These are phyloP conservation scores for Neodon shergylaensis DNA, from an alignment of 2,113 vertebrate genomes.

Conservation along the genomic window DNA sequence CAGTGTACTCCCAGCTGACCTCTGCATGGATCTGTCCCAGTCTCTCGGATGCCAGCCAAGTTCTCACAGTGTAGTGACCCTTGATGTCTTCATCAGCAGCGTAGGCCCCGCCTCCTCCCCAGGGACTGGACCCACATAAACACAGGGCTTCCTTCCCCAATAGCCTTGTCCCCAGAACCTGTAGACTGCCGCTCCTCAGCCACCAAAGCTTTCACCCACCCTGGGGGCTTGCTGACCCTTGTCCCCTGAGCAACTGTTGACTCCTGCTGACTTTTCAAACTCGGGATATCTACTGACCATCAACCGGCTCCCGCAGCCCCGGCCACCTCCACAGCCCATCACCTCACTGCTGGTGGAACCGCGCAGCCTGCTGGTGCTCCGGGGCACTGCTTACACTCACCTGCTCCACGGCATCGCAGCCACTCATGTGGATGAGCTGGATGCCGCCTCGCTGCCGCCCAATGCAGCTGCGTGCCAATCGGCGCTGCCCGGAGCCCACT, in stretches of 20 bases:
- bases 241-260: background rate
- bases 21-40: background rate
- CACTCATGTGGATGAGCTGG: conserved; percentile 80
- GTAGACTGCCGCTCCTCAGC: background rate
- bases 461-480: conserved; percentile 83
- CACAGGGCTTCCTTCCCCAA: background rate
- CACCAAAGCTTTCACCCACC: background rate
- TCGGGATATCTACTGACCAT: conserved; percentile 73
- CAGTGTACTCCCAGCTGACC: background rate
- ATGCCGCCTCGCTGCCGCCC: conserved; percentile 78
- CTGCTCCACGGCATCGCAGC: conserved; percentile 91
- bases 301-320: conserved; percentile 74
- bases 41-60: background rate
- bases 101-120: background rate
- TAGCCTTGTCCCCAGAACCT: background rate
- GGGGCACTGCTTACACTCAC: conserved; percentile 87
- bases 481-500: conserved; percentile 75
- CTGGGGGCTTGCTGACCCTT: background rate
- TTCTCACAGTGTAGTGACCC: background rate
- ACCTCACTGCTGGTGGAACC: conserved; percentile 89
- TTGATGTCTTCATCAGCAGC: background rate
- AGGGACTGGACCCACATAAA: background rate
- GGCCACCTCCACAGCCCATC: conserved; percentile 79
- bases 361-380: conserved; percentile 90
- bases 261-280: background rate